A percentile compares a stretch with the other conserved stretches of the same genome.
Conservation (phyloP, 1,140 invertebrate genomes). For the Ectropis grisescens region DNA sequence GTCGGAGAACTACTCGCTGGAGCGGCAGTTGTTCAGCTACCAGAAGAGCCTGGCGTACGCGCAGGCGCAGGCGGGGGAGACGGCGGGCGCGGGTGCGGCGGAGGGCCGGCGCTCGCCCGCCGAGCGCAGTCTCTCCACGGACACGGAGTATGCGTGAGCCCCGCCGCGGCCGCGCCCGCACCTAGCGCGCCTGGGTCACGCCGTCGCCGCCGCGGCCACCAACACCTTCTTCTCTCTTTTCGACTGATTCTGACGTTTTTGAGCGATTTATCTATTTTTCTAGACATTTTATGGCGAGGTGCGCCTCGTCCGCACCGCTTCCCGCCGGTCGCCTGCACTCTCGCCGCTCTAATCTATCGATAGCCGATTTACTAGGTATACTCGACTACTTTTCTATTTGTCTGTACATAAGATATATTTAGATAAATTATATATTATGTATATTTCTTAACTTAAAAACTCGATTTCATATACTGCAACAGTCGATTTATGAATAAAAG, state of each 20-base stretch:
- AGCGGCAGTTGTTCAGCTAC: constrained; percentile 89
- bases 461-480: constrained; percentile 68
- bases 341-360: constrained; percentile 65
- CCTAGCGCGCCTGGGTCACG: constrained; percentile 55
- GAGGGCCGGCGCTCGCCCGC: constrained; percentile 67
- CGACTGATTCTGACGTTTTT: constrained; percentile 67
- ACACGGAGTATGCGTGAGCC: constrained; percentile 82
- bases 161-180: constrained; percentile 25
- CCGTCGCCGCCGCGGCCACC: too few relatives aligned
- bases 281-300: constrained; percentile 66
- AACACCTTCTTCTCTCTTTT: constrained; percentile 61
- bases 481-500: constrained; percentile 64
- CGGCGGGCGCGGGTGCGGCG: constrained; percentile 58
- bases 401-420: constrained; percentile 70
- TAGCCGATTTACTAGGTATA: constrained; percentile 65
- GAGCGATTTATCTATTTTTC: constrained; percentile 71
- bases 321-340: constrained; percentile 61
- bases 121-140: constrained; percentile 76
- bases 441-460: constrained; percentile 67
- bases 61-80: constrained; percentile 72
- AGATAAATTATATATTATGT: constrained; percentile 69
- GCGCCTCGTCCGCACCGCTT: constrained; percentile 63
- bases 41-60: constrained; percentile 88
- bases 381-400: constrained; percentile 67
- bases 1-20: constrained; percentile 88